Evolutionary conservation across 2,888 invertebrate genomes (phyloP), one percentile per base, ranked within the genome.

Genomic region (Escarpia spicata): DNA sequence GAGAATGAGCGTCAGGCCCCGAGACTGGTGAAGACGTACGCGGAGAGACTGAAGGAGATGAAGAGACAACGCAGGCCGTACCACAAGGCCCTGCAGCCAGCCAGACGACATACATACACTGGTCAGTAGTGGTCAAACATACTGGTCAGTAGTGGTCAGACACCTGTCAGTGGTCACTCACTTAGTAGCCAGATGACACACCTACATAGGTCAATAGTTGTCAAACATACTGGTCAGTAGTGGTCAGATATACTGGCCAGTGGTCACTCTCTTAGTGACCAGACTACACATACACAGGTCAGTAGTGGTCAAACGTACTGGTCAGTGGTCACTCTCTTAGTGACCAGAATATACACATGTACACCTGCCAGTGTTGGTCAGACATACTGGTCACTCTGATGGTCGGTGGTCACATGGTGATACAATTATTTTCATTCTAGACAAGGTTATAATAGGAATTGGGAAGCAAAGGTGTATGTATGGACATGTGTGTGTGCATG

Each of bases 1-100:
- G 43, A 43, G n/a, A 37, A 90, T 19, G 93, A 92, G 19, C 15
- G 93, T 8, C 12, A 31, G 19, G 92, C 90, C 9, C 92, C 92
- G n/a, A 52, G 93, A 12, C n/a, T 91, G 37, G 93, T 93, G 91
- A 96, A 96, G 94, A 96, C 95, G 0, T 96, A 96, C 94, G 94
- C 95, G 90, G 95, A 96, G 92, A 94, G 96, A 44, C 94, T 96
- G 90, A 95, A 95, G 92, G 96, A 96, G 92, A 95, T 96, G 95
- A 95, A 93, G 90, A 75, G n/a, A 75, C 26, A 75, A 26, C 75
- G 75, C 75, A 75, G 75, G n/a, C 75, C 75, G 6, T 75, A 75
- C n/a, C 19, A 44, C 92, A 92, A 58, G 60, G n/a, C 15, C 15
- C 92, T 26, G 26, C 90, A n/a, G 52, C 92, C 43, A n/a, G 4